Percentiles rank a stretch among this genome's conserved stretches.
These are phyloP conservation scores for Gila orcuttii DNA, from an alignment of 2,113 vertebrate genomes.

Conservation along the genomic window DNA sequence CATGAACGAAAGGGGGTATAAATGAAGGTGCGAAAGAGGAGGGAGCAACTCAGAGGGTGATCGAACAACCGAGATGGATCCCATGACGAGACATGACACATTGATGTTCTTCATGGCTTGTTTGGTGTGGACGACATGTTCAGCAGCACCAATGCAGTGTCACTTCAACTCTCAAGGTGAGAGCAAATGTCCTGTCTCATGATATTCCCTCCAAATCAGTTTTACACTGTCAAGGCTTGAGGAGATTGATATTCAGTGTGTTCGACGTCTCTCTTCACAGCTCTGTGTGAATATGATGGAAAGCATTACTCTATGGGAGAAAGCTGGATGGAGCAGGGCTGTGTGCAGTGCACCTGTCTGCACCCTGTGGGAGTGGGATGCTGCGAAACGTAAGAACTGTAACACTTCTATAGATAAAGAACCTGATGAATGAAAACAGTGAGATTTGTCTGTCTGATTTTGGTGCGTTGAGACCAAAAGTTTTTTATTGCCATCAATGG, in stretches of 20 bases:
- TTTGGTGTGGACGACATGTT: slow-evolving; percentile 72
- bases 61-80: slow-evolving; percentile 74
- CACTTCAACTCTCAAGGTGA: slow-evolving; percentile 91
- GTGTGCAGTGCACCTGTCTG: slow-evolving; percentile 93
- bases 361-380: slow-evolving; percentile 91
- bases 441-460: neutral
- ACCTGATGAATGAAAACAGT: neutral
- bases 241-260: too few species aligned
- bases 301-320: slow-evolving; percentile 85
- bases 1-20: slow-evolving; percentile 70
- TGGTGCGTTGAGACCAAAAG: neutral
- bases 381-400: slow-evolving; percentile 87
- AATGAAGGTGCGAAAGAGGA: slow-evolving; percentile 60
- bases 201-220: neutral
- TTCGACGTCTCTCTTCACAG: slow-evolving; percentile 69
- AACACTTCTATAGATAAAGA: neutral
- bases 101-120: slow-evolving; percentile 60
- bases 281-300: slow-evolving; percentile 81
- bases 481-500: neutral
- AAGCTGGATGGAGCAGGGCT: slow-evolving; percentile 87
- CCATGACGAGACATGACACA: slow-evolving; percentile 61
- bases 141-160: slow-evolving; percentile 82
- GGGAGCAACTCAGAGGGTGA: slow-evolving; percentile 60
- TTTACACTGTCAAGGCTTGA: neutral
- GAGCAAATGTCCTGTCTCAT: slow-evolving; percentile 35